Conservation (phyloP, 2,113 vertebrate species). For the Oriolus oriolus region DNA sequence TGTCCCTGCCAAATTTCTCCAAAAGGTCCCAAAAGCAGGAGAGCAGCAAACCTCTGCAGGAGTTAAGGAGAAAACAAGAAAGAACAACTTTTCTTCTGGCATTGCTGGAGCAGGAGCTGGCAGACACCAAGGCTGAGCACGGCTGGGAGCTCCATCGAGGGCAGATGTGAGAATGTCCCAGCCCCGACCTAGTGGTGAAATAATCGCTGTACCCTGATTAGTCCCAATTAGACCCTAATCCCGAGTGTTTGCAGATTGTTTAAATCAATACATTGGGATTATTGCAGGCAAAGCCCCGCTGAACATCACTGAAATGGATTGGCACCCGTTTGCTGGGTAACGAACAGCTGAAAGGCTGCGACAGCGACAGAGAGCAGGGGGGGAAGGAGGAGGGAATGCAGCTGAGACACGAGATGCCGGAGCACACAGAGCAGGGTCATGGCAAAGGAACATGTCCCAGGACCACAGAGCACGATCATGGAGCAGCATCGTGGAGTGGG, state of each 20-base stretch:
- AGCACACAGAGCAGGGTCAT: neutral
- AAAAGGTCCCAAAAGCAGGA: neutral
- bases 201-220: neutral
- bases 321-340: neutral
- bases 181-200: fast-evolving
- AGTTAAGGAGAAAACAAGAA: neutral
- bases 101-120: neutral
- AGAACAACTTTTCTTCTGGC: neutral
- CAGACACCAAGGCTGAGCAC: neutral
- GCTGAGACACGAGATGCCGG: fast-evolving
- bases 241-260: neutral
- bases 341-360: neutral
- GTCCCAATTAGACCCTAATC: neutral
- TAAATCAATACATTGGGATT: neutral
- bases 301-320: neutral
- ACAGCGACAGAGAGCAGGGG: neutral
- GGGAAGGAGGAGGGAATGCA: neutral
- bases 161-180: neutral
- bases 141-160: fast-evolving
- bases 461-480: neutral
- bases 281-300: neutral
- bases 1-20: neutral
- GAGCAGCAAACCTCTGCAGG: neutral
- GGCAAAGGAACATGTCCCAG: neutral
- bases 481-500: neutral